Evolutionary conservation across 2,113 vertebrate genomes (phyloP), one percentile per base, ranked within the genome.

Genomic region (Speoplatyrhinus poulsoni): DNA sequence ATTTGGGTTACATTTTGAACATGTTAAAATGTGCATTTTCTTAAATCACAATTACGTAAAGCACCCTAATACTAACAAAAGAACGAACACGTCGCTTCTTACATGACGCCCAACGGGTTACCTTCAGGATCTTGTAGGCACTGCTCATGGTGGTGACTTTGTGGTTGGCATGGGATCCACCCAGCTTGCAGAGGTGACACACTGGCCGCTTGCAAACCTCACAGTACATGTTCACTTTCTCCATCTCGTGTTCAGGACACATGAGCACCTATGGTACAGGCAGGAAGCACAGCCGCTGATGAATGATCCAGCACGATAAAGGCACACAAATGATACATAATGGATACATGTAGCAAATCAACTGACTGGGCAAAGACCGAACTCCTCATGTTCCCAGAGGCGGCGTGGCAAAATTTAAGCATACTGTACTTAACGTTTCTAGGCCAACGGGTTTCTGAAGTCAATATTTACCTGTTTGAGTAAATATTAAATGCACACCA

Each of bases 161-260:
- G 58, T 99, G 98, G 76, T 97, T 98, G 78, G 97, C 95, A 56
- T 99, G 98, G 61, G 90, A 84, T 33, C 97, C 98, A 53, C 96
- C 95, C 56, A 98, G 83, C 74, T 99, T 98, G 81, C 98, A 99
- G 64, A 99, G 94, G 78, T 99, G 96, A 77, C 98, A 99, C n/a
- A 99, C 97, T 0, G 96, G 98, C 57, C 97, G 92, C 68, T 89
- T 92, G 84, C 98, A 99, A 60, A 98, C 91, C 80, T 99, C 98
- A 69, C 98, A 99, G 88, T 99, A 99, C 98, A 99, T 98, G 85
- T 97, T 99, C 48, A 99, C 96, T 79, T 94, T 97, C 87, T 99
- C 98, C 82, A 95, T 95, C 89, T 99, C 98, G 5, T 99, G 98
- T 81, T 99, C 98, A 0, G 96, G 98, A 83, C 98, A 99, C 97